A percentile compares a stretch with the other conserved stretches of the same genome.
phyloP scores from a whole-genome alignment of 1,140 invertebrate species.

The Proctacanthus coquilletti region DNA sequence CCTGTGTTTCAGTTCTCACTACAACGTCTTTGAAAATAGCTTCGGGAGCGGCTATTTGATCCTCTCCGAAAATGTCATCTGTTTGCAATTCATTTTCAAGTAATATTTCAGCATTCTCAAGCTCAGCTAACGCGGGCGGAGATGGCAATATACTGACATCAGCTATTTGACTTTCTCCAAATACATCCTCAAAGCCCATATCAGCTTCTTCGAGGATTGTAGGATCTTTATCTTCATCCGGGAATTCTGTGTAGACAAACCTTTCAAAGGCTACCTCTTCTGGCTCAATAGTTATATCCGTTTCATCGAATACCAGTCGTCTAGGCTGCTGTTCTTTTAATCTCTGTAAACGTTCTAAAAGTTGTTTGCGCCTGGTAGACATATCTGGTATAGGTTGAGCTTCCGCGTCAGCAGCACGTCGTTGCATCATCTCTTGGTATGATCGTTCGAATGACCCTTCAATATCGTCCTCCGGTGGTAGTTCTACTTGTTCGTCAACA shows the following conservation, averaged over 20 bases:
- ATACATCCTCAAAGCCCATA: not conserved
- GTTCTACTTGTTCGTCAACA: not conserved
- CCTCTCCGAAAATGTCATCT: constrained; percentile 1
- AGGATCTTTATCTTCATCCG: not conserved
- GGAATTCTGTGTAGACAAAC: not conserved
- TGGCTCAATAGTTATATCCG: not conserved
- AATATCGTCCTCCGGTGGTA: not conserved
- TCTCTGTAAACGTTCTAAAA: not conserved
- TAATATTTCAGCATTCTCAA: not conserved
- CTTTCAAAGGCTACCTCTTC: not conserved
- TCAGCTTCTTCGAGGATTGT: not conserved
- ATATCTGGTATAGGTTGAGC: not conserved
- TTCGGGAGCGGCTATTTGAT: not conserved
- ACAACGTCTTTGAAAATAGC: not conserved
- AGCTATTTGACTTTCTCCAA: not conserved
- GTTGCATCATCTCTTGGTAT: not conserved
- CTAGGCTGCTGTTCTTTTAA: not conserved
- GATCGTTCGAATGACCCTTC: not conserved
- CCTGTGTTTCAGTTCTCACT: not conserved
- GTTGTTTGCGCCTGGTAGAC: not conserved
- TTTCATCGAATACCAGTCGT: not conserved
- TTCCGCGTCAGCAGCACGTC: not conserved
- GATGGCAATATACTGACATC: not conserved
- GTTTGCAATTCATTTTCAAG: not conserved
- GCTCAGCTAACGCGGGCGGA: not conserved